Base-by-base conservation (phyloP, 2,888 invertebrate genomes). In the Homarus gammarus region DNA sequence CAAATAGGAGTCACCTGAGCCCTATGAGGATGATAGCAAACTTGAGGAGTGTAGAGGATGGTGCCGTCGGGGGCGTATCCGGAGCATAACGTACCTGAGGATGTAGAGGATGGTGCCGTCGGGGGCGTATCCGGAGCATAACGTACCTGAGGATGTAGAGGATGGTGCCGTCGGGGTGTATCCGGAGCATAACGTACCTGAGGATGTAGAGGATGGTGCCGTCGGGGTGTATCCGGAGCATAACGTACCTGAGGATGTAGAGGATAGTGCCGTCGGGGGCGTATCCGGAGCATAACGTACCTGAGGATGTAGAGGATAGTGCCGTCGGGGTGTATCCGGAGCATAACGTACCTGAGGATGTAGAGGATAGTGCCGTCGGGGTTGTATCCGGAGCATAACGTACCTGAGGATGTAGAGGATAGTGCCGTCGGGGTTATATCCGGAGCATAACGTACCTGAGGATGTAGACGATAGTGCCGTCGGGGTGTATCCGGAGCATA, bases 351-450 rank as follows among this genome's bases (percentile, higher is more conserved):
- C 90, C 90, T 87, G 18, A 90, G 75, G 40, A 84, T 90, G 72
- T 84, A 90, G 51, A 90, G 88, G 49, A 90, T 85, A 72, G 73
- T 81, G 10, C 90, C 90, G 22, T 90, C 90, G 0, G 84, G 87
- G 56, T 88, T 84, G 87, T 22, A 90, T 82, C 56, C 90, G 84
- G 31, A 90, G 73, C 88, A 90, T 81, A 0, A 40, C 82, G 8
- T 36, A 90, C 90, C 90, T 87, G 18, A 90, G 75, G 40, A 84
- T 90, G 72, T 84, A 90, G 51, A 90, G 88, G 49, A 90, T 85
- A 72, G 73, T 81, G 10, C 90, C 90, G 22, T 90, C 90, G 0
- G 84, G 87, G 56, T 68, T 88, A 87, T 22, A 90, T 82, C 56
- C 90, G 84, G 31, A 88, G 73, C 88, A 90, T 81, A 38, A 40